Percentiles rank a stretch among this genome's conserved stretches.
phyloP scores from a whole-genome alignment of 2,113 vertebrate genomes.

The Aspidoscelis tigris region DNA sequence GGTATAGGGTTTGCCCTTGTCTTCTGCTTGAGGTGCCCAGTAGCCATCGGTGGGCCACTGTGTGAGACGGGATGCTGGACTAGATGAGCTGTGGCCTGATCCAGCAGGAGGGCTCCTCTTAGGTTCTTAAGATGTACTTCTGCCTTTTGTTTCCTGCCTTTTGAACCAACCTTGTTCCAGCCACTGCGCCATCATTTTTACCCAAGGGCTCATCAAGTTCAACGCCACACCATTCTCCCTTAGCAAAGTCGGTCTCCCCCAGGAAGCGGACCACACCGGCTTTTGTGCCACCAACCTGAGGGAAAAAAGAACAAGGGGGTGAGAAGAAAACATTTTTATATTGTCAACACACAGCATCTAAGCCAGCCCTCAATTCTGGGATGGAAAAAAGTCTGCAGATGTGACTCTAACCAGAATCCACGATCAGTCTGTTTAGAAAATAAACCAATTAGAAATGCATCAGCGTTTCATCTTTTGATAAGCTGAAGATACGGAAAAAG shows the following conservation, averaged over 20 bases:
- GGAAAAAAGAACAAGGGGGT: background rate
- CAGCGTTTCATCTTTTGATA: background rate
- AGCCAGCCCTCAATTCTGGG: background rate
- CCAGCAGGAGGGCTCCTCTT: too few species aligned
- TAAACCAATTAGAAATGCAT: background rate
- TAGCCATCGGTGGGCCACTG: too few species aligned
- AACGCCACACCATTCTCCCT: constrained; percentile 98
- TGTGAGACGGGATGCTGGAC: too few species aligned
- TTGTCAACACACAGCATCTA: background rate
- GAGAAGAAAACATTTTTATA: background rate
- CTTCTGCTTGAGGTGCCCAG: too few species aligned
- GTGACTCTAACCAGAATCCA: background rate
- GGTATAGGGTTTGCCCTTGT: too few species aligned
- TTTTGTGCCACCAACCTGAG: constrained; percentile 94
- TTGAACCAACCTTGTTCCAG: constrained; percentile 89
- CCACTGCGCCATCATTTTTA: constrained; percentile 97
- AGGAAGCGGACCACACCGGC: constrained; percentile 96
- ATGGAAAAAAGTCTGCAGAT: background rate
- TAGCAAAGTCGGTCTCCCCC: constrained; percentile 97
- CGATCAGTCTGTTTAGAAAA: background rate
- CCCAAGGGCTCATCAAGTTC: constrained; percentile 96
- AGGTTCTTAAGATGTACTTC: too few species aligned
- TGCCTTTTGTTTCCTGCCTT: accelerated
- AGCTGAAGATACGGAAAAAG: background rate
- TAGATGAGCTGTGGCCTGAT: too few species aligned